Evolutionary conservation across 2,888 invertebrate species (phyloP).

Genomic region (Colletes collaris): DNA sequence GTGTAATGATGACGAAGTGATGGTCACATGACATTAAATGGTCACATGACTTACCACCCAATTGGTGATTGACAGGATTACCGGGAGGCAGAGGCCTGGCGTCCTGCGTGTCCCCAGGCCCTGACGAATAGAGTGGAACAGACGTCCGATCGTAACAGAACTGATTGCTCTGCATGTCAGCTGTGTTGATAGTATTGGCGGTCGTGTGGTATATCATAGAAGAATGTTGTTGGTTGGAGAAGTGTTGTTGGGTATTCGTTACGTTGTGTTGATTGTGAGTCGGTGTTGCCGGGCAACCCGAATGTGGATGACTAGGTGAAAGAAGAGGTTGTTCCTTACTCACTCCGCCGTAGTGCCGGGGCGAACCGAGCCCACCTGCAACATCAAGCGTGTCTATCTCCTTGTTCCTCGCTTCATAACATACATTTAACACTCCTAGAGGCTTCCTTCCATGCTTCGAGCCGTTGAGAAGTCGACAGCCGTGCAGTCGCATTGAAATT

Average conservation of each 20-base stretch:
- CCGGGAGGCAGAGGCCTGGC: conserved; percentile 80
- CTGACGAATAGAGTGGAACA: conserved; percentile 81
- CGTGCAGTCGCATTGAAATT: conserved; percentile 6
- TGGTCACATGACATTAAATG: conserved; percentile 83
- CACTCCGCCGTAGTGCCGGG: conserved; percentile 85
- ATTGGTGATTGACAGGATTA: conserved; percentile 83
- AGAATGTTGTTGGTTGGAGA: conserved; percentile 80
- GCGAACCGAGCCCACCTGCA: conserved; percentile 86
- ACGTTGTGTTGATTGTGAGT: conserved; percentile 84
- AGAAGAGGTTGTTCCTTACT: conserved; percentile 82
- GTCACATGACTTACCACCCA: conserved; percentile 84
- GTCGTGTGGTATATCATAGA: conserved; percentile 83
- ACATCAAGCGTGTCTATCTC: conserved; percentile 79
- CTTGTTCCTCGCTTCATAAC: conserved; percentile 35
- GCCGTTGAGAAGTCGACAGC: background rate
- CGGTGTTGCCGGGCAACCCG: conserved; percentile 81
- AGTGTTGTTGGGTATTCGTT: conserved; percentile 82
- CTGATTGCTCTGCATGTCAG: conserved; percentile 84
- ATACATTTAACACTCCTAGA: conserved; percentile 42
- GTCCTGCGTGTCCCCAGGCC: conserved; percentile 80
- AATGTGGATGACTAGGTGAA: conserved; percentile 86
- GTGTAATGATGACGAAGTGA: conserved; percentile 77
- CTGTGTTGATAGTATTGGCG: conserved; percentile 83
- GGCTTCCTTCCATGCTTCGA: conserved; percentile 33
- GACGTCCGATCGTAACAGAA: conserved; percentile 86